phyloP scores from a whole-genome alignment of 2,797 vertebrate species.

The Notoglanidium macrostoma region DNA sequence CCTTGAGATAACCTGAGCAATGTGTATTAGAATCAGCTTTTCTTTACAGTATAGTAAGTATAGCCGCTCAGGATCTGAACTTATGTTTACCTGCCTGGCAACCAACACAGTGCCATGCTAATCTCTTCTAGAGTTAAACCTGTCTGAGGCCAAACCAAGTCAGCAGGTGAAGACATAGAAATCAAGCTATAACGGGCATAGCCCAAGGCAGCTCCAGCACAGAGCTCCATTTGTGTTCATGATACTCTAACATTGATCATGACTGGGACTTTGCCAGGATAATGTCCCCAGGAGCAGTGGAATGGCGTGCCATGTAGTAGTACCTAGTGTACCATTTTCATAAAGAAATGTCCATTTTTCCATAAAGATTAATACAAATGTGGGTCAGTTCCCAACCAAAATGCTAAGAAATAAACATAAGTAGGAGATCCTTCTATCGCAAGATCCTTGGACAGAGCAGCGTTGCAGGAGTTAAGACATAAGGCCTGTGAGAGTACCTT shows the following conservation, averaged over 20 bases:
- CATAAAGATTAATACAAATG: slow-evolving; percentile 1
- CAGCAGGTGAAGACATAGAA: slow-evolving; percentile 18
- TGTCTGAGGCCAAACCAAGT: slow-evolving; percentile 30
- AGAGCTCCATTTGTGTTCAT: slow-evolving; percentile 30
- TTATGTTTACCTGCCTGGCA: background rate
- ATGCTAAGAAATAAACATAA: background rate
- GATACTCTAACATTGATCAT: slow-evolving; percentile 43
- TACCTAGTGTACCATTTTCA: background rate
- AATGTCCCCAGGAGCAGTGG: slow-evolving; percentile 1
- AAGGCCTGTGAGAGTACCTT: slow-evolving; percentile 79
- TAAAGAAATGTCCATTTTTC: slow-evolving; percentile 1
- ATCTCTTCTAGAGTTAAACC: slow-evolving; percentile 1
- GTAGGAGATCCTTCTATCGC: background rate
- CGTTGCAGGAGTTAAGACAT: background rate
- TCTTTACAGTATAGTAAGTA: background rate
- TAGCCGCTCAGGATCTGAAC: background rate
- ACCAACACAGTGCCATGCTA: slow-evolving; percentile 39
- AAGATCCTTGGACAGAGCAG: background rate
- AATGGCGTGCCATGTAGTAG: background rate
- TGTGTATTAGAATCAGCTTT: background rate
- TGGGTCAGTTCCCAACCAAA: background rate
- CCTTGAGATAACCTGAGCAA: background rate
- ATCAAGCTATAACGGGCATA: slow-evolving; percentile 54
- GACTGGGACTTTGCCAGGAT: slow-evolving; percentile 13
- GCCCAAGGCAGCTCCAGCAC: slow-evolving; percentile 38